Conservation (phyloP, 2,113 vertebrate genomes). For the Podarcis raffonei region DNA sequence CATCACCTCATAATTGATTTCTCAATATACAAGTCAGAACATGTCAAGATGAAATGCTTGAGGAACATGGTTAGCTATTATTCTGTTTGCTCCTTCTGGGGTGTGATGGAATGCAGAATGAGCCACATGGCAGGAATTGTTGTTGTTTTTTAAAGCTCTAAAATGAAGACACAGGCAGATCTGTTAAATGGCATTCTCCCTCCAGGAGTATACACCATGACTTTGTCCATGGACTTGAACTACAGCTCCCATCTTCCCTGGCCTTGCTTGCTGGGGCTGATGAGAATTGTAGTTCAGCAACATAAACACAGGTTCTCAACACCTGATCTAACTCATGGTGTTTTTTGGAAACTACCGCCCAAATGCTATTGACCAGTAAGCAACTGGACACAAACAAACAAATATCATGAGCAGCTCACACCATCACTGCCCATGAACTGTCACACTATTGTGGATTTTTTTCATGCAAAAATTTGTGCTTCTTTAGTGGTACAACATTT, state of each 20-base stretch:
- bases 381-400: not conserved
- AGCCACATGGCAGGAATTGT: not conserved
- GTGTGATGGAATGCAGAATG: slow-evolving; percentile 8
- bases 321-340: no score
- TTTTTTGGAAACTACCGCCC: not conserved
- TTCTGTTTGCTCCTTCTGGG: slow-evolving; percentile 22
- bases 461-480: not conserved
- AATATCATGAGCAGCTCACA: not conserved
- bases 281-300: not conserved
- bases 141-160: not conserved
- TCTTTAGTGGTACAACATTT: not conserved
- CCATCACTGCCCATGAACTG: not conserved
- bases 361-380: not conserved
- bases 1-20: slow-evolving; percentile 42
- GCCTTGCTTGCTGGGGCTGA: not conserved
- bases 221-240: not conserved
- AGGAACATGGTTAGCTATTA: slow-evolving; percentile 37
- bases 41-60: slow-evolving; percentile 44
- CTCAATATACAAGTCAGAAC: slow-evolving; percentile 39
- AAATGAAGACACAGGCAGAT: not conserved
- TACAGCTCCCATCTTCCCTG: not conserved
- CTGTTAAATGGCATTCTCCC: not conserved
- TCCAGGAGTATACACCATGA: not conserved
- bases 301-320: no score
- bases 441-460: not conserved